Evolutionary conservation across 1,140 invertebrate genomes (phyloP).

Genomic region (Philotrypesis tridentata): DNA sequence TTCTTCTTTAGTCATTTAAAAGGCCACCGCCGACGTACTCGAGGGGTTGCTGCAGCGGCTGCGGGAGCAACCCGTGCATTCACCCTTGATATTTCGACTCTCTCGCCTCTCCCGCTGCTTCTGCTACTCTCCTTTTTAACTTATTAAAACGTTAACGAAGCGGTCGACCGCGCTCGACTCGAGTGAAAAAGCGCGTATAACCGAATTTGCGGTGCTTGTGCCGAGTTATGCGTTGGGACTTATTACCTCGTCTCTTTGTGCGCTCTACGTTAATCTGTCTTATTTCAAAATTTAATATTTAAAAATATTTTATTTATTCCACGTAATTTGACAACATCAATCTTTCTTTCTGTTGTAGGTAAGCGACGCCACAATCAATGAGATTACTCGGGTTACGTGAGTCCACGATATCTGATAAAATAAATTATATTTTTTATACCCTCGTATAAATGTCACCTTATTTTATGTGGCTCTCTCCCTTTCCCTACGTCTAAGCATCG

Average conservation of each 20-base stretch:
- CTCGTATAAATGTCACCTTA: neutral
- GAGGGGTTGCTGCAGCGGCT: constrained; percentile 1
- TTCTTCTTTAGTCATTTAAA: constrained; percentile 33
- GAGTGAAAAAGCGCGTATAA: neutral
- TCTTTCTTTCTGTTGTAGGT: constrained; percentile 33
- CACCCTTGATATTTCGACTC: constrained; percentile 24
- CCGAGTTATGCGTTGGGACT: no score
- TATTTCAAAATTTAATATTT: no score
- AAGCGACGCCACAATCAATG: neutral
- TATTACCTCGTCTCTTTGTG: neutral
- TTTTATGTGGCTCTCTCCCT: neutral
- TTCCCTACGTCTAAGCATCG: neutral
- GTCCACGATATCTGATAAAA: constrained; percentile 10
- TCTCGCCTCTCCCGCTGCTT: neutral
- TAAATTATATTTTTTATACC: constrained; percentile 21
- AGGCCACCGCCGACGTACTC: constrained; percentile 16
- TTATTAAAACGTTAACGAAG: constrained; percentile 30
- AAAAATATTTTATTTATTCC: neutral
- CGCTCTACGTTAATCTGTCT: no score
- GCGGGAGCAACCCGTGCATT: neutral
- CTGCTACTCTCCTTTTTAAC: constrained; percentile 20
- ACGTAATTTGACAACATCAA: neutral
- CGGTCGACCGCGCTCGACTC: neutral
- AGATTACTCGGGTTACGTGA: neutral
- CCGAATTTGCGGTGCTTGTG: neutral